Evolutionary conservation across 2,888 invertebrate genomes (phyloP).

Genomic region (Agrochola macilenta): DNA sequence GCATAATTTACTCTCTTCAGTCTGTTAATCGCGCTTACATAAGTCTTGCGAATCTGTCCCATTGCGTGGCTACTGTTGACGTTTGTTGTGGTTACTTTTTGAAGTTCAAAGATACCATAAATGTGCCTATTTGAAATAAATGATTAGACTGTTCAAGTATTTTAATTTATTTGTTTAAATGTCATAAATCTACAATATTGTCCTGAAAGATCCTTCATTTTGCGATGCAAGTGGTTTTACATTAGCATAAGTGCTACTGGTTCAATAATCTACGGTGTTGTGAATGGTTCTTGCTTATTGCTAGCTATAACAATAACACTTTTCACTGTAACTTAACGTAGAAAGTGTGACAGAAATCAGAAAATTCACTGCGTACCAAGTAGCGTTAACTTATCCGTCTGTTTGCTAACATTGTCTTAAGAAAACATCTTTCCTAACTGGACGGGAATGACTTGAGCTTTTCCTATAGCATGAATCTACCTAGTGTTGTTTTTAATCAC

Average conservation of each 20-base stretch:
- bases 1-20: background rate
- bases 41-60: background rate
- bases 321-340: conserved; percentile 30
- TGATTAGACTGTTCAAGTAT: background rate
- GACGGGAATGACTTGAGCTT: too few relatives aligned
- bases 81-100: too few relatives aligned
- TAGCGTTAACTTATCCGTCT: background rate
- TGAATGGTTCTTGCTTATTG: conserved; percentile 2
- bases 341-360: conserved; percentile 35
- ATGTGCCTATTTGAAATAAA: too few relatives aligned
- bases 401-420: conserved; percentile 16
- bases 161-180: background rate
- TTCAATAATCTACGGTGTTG: conserved; percentile 4
- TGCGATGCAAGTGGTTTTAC: background rate
- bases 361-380: conserved; percentile 16
- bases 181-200: background rate
- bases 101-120: too few relatives aligned
- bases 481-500: too few relatives aligned
- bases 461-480: too few relatives aligned
- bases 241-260: background rate
- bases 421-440: conserved; percentile 6
- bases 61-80: background rate
- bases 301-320: conserved; percentile 24
- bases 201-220: background rate
- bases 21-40: background rate